A percentile compares a stretch with the other conserved stretches of the same genome.
phyloP scores from a whole-genome alignment of 2,888 invertebrate genomes.

The Campaea margaritaria region DNA sequence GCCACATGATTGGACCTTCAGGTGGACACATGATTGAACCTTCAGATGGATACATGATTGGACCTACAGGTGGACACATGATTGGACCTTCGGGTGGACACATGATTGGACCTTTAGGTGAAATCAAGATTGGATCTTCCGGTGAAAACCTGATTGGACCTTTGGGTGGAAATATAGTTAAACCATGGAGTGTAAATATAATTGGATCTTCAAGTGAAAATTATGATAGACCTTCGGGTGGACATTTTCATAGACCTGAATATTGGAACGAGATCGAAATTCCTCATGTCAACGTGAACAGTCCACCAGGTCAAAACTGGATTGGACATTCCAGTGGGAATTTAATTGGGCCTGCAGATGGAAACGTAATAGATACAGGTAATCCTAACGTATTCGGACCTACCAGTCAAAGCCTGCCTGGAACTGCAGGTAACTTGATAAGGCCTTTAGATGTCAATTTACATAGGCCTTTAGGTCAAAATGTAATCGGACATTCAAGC shows the following conservation, averaged over 20 bases:
- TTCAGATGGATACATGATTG: not conserved
- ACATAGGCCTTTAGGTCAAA: not conserved
- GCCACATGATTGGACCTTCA: not conserved
- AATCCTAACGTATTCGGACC: not conserved
- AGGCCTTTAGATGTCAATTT: not conserved
- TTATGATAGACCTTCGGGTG: not conserved
- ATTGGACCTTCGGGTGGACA: slow-evolving; percentile 1
- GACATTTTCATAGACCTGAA: slow-evolving; percentile 1
- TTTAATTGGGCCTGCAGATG: not conserved
- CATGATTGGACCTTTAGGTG: not conserved
- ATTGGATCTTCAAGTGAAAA: slow-evolving; percentile 1
- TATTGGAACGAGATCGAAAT: not conserved
- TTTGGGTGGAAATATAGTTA: not conserved
- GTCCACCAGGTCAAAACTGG: not conserved
- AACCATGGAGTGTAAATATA: not conserved
- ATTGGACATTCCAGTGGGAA: not conserved
- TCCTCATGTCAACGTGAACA: not conserved
- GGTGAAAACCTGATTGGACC: not conserved
- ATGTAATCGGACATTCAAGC: not conserved
- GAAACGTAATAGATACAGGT: slow-evolving; percentile 2
- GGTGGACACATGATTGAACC: not conserved
- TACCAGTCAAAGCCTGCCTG: not conserved
- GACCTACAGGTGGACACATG: not conserved
- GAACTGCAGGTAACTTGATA: not conserved
- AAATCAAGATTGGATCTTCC: too few relatives aligned